These are phyloP conservation scores for Hyperopisus bebe DNA, from an alignment of 2,113 vertebrate genomes.

Conservation along the genomic window DNA sequence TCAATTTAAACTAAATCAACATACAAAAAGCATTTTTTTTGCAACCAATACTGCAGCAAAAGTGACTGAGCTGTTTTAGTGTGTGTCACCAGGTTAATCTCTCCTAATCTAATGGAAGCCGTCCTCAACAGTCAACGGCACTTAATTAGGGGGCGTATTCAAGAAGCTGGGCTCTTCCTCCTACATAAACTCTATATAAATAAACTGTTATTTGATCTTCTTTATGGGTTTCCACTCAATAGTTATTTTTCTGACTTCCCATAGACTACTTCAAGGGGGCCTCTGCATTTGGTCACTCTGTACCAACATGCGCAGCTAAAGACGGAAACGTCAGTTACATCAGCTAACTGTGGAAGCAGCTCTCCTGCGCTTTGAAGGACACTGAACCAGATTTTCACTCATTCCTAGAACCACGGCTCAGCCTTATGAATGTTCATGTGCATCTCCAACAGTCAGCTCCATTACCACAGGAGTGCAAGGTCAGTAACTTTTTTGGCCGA, in stretches of 20 bases:
- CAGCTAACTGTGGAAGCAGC: not conserved
- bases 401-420: not conserved
- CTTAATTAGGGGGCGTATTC: not conserved
- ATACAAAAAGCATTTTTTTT: slow-evolving; percentile 21
- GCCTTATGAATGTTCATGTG: not conserved
- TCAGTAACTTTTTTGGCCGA: not conserved
- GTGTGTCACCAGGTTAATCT: slow-evolving; percentile 26
- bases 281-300: slow-evolving; percentile 6
- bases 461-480: not conserved
- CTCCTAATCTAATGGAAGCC: slow-evolving; percentile 16
- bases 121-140: not conserved
- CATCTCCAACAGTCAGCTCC: not conserved
- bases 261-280: not conserved
- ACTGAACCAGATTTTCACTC: not conserved
- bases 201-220: not conserved
- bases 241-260: not conserved
- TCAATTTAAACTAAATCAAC: slow-evolving; percentile 34
- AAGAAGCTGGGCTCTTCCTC: not conserved
- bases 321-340: not conserved
- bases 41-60: slow-evolving; percentile 38
- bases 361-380: not conserved
- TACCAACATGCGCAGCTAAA: not conserved
- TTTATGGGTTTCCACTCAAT: not conserved
- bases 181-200: not conserved
- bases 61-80: slow-evolving; percentile 29